These are phyloP conservation scores for Nymphalis polychloros DNA, from an alignment of 2,888 invertebrate species.

Conservation along the genomic window DNA sequence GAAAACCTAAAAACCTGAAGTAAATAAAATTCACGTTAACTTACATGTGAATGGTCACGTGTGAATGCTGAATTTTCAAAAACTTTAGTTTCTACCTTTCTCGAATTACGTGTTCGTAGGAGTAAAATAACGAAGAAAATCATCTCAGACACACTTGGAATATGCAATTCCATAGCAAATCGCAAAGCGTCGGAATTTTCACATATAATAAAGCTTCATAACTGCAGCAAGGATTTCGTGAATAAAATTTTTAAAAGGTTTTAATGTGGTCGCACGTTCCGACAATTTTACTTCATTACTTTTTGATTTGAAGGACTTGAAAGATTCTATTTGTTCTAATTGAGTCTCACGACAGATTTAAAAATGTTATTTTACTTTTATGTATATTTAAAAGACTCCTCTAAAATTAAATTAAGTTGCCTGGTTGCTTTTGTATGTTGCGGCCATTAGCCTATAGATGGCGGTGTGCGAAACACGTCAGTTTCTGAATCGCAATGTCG, in stretches of 20 bases:
- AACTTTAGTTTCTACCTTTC: neutral
- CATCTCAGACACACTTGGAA: neutral
- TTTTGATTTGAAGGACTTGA: neutral
- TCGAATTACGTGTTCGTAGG: neutral
- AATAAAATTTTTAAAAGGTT: neutral
- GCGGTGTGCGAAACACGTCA: too few relatives aligned
- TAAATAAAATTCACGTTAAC: constrained; percentile 1
- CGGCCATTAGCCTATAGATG: too few relatives aligned
- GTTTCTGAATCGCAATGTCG: too few relatives aligned
- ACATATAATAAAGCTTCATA: neutral
- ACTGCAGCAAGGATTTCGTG: neutral
- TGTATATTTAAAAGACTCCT: too few relatives aligned
- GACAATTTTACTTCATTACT: neutral
- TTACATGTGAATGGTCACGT: constrained; percentile 3
- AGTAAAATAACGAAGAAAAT: constrained; percentile 10
- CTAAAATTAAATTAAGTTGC: too few relatives aligned
- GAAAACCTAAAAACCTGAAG: neutral
- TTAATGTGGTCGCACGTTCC: neutral
- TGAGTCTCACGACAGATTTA: neutral
- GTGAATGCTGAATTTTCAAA: constrained; percentile 3
- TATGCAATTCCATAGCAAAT: constrained; percentile 5
- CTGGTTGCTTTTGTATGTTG: too few relatives aligned
- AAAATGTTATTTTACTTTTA: neutral
- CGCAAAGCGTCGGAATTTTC: neutral
- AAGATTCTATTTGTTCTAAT: neutral